Percentiles rank a stretch among this genome's conserved stretches.
Evolutionary conservation across 2,888 invertebrate species (phyloP).

Genomic region (Vannuccia rotundouncinata): DNA sequence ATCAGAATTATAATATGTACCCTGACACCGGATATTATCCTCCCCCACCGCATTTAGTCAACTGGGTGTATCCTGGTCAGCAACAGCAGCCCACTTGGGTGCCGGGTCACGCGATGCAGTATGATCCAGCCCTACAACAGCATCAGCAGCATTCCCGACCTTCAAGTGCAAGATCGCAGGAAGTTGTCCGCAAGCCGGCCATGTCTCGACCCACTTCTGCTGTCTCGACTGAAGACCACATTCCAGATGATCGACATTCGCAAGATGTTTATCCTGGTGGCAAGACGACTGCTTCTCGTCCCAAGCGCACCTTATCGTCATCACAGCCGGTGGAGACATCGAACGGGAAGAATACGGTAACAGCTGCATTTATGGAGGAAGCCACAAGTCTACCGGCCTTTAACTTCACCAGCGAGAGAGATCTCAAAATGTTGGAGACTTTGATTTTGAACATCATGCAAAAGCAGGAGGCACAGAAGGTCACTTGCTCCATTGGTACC

Average conservation of each 20-base stretch:
- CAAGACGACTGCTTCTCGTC: background rate
- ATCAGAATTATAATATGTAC: background rate
- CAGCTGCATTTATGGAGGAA: background rate
- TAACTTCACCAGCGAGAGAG: background rate
- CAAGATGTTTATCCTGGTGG: background rate
- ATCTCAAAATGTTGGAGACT: background rate
- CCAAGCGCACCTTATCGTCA: background rate
- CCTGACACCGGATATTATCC: background rate
- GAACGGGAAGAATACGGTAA: no score
- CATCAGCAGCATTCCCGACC: background rate
- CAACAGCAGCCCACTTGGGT: background rate
- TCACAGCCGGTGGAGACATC: background rate
- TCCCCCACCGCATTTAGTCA: background rate
- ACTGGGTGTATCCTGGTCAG: background rate
- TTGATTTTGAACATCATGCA: background rate
- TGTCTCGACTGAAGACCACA: background rate
- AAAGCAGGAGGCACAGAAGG: background rate
- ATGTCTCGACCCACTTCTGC: background rate
- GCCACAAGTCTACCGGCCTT: background rate
- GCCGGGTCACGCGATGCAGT: background rate
- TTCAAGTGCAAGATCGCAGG: background rate
- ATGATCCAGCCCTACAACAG: no score
- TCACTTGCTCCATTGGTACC: slow-evolving; percentile 29
- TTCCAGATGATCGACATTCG: background rate
- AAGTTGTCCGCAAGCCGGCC: background rate